phyloP scores from a whole-genome alignment of 2,113 vertebrate species.

The Oxygymnocypris stewartii region DNA sequence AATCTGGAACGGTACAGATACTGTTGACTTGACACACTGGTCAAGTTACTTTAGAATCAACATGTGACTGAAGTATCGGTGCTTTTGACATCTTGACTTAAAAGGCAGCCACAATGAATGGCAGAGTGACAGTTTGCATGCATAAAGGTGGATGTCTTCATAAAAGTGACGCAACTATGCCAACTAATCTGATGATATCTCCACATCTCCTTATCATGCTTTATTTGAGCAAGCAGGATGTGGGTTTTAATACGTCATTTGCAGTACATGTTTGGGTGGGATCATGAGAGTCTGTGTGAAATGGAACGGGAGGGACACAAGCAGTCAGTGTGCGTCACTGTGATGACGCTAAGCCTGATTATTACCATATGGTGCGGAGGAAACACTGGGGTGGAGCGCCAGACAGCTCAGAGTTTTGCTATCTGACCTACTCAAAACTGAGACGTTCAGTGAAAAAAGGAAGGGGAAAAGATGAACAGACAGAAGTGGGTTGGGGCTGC shows the following conservation, averaged over 20 bases:
- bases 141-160: not conserved
- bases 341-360: conserved; percentile 40
- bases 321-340: conserved; percentile 64
- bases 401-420: conserved; percentile 3
- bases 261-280: not conserved
- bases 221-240: conserved; percentile 31
- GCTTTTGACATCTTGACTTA: not conserved
- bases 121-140: not conserved
- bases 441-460: not conserved
- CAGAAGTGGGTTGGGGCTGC: not conserved
- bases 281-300: not conserved
- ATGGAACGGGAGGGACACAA: conserved; percentile 30
- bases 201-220: not conserved
- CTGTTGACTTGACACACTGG: not conserved
- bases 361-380: conserved; percentile 19
- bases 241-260: conserved; percentile 1
- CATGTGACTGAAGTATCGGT: not conserved
- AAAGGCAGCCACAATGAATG: not conserved
- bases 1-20: not conserved
- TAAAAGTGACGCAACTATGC: not conserved
- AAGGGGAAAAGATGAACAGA: not conserved
- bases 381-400: not conserved
- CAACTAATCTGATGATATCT: not conserved
- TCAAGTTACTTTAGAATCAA: not conserved
- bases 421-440: not conserved